Base-by-base conservation (phyloP, 2,888 invertebrate species). In the Drepana falcataria region DNA sequence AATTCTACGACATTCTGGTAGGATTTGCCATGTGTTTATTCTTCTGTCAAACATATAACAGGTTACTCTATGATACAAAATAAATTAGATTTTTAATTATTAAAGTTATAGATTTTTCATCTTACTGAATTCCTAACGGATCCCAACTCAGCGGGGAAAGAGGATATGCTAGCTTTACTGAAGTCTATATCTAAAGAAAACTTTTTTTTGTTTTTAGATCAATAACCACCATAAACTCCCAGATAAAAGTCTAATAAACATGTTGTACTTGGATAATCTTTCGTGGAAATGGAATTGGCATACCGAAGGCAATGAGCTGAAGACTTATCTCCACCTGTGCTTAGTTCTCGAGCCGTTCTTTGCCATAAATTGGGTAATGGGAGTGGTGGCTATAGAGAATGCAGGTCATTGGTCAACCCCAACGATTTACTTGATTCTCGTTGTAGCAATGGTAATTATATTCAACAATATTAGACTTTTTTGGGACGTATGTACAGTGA, bases 321-420 rank as follows among this genome's bases (percentile, higher is more conserved):
- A 93, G 73, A 85, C 89, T 53, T 92, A 94, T 63, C 77, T 94
- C 57, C 93, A 93, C 71, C 80, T 94, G 2, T 92, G 94, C 51
- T 92, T 95, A 48, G 92, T 94, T n/a, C 78, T 95, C 65, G 93
- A 95, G 70, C 95, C 95, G 21, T 92, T 94, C 61, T 94, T 94
- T 69, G 93, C 94, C 7, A 92, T 95, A 34, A 93, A 94, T 66
- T 95, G 95, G 95, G 95, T 95, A 64, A 92, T 95, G 80, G 94
- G 94, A 0, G 95, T 95, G 3, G 91, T 95, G 40, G 95, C 95
- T 0, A 91, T 95, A 48, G 95, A 95, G 74, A 95, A 95, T 71
- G 92, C 93, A 2, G 84, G 92, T 2, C 92, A 93, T 66, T 93
- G 92, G 85, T 88, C 92, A 3, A 93, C 93, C 58, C 92, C 93